A percentile compares a stretch with the other conserved stretches of the same genome.
phyloP scores from a whole-genome alignment of 2,113 vertebrate genomes.

The Himantopus leucocephalus region DNA sequence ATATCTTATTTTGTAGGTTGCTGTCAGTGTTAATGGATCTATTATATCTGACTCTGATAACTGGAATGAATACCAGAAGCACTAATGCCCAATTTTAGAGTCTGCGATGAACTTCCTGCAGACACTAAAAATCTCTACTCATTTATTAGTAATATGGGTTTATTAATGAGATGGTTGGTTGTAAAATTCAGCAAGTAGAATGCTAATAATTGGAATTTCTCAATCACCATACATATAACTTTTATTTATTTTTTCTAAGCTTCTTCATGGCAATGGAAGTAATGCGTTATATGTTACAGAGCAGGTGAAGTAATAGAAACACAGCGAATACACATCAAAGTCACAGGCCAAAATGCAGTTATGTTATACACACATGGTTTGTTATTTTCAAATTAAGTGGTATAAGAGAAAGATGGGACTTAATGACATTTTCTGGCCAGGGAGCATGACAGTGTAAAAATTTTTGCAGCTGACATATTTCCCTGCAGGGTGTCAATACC shows the following conservation, averaged over 20 bases:
- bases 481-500: constrained; percentile 65
- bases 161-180: neutral
- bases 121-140: neutral
- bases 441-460: neutral
- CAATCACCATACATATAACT: neutral
- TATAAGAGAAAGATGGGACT: neutral
- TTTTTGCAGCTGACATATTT: neutral
- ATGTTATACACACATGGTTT: neutral
- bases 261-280: neutral
- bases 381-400: neutral
- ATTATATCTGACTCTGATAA: neutral
- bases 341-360: neutral
- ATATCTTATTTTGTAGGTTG: neutral
- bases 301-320: neutral
- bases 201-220: neutral
- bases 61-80: neutral
- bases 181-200: neutral
- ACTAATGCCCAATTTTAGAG: neutral
- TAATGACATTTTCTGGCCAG: neutral
- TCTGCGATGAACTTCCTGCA: neutral
- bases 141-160: neutral
- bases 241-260: neutral
- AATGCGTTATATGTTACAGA: neutral
- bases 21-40: neutral
- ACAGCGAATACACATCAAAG: neutral